phyloP scores from a whole-genome alignment of 2,113 vertebrate species.

The Labrus mixtus region DNA sequence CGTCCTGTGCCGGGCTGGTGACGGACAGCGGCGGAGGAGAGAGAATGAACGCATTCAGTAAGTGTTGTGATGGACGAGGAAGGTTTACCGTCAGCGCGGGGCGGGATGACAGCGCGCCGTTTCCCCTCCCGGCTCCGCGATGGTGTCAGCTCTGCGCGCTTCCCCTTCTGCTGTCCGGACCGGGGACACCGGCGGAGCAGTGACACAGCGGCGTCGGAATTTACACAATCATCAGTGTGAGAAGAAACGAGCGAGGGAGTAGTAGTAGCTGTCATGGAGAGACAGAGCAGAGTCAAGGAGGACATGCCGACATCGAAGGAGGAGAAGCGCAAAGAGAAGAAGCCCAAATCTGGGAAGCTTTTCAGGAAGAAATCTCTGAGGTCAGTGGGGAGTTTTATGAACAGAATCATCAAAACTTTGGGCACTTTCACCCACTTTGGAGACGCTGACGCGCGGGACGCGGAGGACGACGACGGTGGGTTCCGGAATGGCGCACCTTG shows the following conservation, averaged over 20 bases:
- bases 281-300: conserved; percentile 42
- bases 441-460: conserved; percentile 73
- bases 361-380: conserved; percentile 83
- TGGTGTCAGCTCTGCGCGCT: conserved; percentile 66
- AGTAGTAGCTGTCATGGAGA: conserved; percentile 62
- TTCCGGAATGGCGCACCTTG: conserved; percentile 74
- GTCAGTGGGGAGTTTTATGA: conserved; percentile 87
- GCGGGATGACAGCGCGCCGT: conserved; percentile 43
- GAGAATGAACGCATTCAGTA: conserved; percentile 63
- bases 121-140: conserved; percentile 56
- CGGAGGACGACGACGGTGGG: conserved; percentile 85
- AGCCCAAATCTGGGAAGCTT: conserved; percentile 76
- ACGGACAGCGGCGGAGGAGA: conserved; percentile 15
- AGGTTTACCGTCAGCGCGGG: conserved; percentile 35
- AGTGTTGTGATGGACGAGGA: conserved; percentile 67
- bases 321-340: conserved; percentile 79
- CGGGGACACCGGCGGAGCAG: conserved; percentile 49
- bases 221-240: conserved; percentile 15
- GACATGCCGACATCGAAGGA: conserved; percentile 55
- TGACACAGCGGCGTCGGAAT: conserved; percentile 46
- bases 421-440: conserved; percentile 84
- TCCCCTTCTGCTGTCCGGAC: conserved; percentile 45
- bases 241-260: conserved; percentile 3
- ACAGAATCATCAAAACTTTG: conserved; percentile 85
- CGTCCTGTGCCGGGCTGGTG: conserved; percentile 18